Base-by-base conservation (phyloP, 1,140 invertebrate species). In the Manduca sexta region DNA sequence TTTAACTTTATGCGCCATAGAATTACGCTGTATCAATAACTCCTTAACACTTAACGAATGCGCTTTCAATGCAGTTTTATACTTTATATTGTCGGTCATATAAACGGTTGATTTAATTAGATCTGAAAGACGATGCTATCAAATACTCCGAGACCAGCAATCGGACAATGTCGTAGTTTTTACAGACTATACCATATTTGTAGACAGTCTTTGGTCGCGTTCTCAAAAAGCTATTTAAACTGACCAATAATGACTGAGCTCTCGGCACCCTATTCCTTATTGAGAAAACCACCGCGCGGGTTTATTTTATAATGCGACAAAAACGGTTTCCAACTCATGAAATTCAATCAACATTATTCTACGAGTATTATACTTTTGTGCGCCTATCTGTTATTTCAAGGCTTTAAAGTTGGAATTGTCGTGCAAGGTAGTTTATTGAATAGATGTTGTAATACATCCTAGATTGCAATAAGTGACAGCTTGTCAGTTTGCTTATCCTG, bases 271-370 rank as follows among this genome's bases (percentile, higher is more conserved):
- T 43, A 46, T 18, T 17, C 54, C 59, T 65, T 59, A 62, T 62
- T 59, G 62, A 59, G 59, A 45, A 30, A 18, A 21, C 14, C 21
- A 40, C 34, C 17, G 41, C n/a, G 48, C 33, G 16, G 48, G 44
- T 53, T 51, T 60, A 54, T 64, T 62, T 52, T 52, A 51, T 52
- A 44, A 15, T 37, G 29, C 35, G 16, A 49, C 40, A 62, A 56
- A 60, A 62, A 66, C 44, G 7, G 6, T n/a, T 11, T 26, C 37
- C 43, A 42, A 43, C 50, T 66, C 63, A 66, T 66, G 56, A 49
- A 66, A 66, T 56, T 66, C 63, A 66, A 66, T 66, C 10, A 49
- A 45, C 31, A 41, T 16, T 21, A 26, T 26, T 26, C 21, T 26
- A n/a, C n/a, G n/a, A n/a, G n/a, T n/a, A 26, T 26, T 26, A 26